These are phyloP conservation scores for Corapipo altera DNA, from an alignment of 2,113 vertebrate species.

Conservation along the genomic window DNA sequence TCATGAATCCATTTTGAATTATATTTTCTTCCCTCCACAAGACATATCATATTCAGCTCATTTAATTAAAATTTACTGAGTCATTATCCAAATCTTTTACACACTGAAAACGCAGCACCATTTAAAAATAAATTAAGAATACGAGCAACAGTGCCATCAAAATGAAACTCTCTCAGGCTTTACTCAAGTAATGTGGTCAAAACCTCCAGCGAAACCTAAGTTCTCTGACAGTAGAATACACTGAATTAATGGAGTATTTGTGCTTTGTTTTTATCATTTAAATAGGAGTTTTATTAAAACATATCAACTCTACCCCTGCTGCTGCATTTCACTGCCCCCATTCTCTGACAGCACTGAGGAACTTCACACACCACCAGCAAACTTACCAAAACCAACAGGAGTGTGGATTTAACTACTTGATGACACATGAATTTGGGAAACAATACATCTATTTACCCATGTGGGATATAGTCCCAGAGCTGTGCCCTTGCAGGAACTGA, in stretches of 20 bases:
- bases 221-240: background rate
- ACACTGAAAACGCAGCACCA: background rate
- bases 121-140: conserved; percentile 55
- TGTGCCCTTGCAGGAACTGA: background rate
- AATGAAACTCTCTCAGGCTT: conserved; percentile 21
- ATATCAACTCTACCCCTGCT: rapidly evolving
- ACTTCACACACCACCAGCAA: background rate
- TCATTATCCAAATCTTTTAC: conserved; percentile 47
- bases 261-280: background rate
- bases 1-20: conserved; percentile 11
- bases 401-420: background rate
- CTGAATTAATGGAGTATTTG: background rate
- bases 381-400: background rate
- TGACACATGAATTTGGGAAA: background rate
- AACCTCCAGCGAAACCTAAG: background rate
- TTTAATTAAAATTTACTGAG: conserved; percentile 71
- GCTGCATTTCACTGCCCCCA: background rate
- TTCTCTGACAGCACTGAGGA: background rate
- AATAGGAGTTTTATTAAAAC: background rate
- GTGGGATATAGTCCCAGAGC: background rate
- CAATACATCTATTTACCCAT: rapidly evolving
- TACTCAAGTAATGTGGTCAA: background rate
- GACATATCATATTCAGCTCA: conserved; percentile 31
- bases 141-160: background rate
- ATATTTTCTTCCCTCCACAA: background rate